These are phyloP conservation scores for Phyto melanocephala DNA, from an alignment of 2,888 invertebrate genomes.

Conservation along the genomic window DNA sequence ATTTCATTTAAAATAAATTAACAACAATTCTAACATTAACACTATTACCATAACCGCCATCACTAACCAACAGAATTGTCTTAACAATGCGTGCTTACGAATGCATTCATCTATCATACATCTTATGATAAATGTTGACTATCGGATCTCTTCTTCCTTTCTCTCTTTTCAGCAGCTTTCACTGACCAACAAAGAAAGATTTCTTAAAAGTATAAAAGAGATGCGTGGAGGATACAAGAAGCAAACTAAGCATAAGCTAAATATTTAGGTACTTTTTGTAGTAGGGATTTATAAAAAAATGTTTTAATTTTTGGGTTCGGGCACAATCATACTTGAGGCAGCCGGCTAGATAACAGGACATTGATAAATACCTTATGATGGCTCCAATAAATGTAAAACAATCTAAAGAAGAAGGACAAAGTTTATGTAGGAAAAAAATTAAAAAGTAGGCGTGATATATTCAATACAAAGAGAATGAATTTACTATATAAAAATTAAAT, in stretches of 20 bases:
- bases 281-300: no score
- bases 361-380: no score
- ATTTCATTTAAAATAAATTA: not conserved
- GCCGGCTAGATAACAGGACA: no score
- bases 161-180: not conserved
- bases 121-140: slow-evolving; percentile 18
- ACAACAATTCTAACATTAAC: slow-evolving; percentile 21
- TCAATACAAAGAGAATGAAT: no score
- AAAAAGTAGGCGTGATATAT: no score
- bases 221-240: not conserved
- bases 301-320: no score
- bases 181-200: slow-evolving; percentile 19
- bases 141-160: slow-evolving; percentile 10
- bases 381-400: no score
- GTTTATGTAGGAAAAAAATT: no score
- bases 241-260: not conserved
- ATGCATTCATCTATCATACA: slow-evolving; percentile 7
- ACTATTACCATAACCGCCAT: not conserved
- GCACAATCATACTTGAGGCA: no score
- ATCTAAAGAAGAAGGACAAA: no score
- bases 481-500: no score
- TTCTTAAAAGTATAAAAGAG: not conserved
- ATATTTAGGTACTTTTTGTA: no score
- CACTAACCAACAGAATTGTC: not conserved
- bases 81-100: slow-evolving; percentile 14